Percentiles rank a stretch among this genome's conserved stretches.
phyloP scores from a whole-genome alignment of 2,888 invertebrate species.

The Plebejus melissa region DNA sequence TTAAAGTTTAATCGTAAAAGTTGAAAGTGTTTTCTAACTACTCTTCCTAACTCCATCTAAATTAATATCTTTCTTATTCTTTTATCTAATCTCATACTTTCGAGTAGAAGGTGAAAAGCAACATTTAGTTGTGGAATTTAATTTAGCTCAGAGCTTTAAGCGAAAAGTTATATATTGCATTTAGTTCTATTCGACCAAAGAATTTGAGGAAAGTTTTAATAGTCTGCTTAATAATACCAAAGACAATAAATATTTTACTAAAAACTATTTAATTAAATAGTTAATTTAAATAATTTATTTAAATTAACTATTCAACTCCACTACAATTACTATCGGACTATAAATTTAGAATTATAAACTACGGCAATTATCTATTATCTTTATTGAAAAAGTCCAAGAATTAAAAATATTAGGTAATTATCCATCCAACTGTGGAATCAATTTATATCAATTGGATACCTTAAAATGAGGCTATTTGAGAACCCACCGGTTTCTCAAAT shows the following conservation, averaged over 20 bases:
- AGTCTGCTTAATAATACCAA: background rate
- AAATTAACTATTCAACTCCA: too few relatives aligned
- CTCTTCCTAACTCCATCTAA: background rate
- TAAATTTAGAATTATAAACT: background rate
- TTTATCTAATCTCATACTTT: conserved; percentile 1
- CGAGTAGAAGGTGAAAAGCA: background rate
- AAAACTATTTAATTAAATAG: background rate
- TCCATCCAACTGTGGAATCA: too few relatives aligned
- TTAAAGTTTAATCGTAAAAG: conserved; percentile 56
- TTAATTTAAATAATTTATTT: too few relatives aligned
- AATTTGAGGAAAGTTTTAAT: conserved; percentile 2
- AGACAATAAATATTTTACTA: background rate
- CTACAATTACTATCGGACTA: background rate
- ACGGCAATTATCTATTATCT: background rate
- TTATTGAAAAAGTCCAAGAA: too few relatives aligned
- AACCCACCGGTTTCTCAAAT: background rate
- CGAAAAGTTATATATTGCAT: background rate
- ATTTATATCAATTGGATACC: background rate
- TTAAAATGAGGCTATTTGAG: background rate
- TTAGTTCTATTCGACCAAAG: background rate
- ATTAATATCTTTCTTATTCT: background rate
- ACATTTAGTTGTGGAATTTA: conserved; percentile 7
- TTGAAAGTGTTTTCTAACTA: conserved; percentile 19
- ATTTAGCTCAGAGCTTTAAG: background rate
- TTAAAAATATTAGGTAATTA: too few relatives aligned